These are phyloP conservation scores for Eleginops maclovinus DNA, from an alignment of 2,113 vertebrate genomes.

Conservation along the genomic window DNA sequence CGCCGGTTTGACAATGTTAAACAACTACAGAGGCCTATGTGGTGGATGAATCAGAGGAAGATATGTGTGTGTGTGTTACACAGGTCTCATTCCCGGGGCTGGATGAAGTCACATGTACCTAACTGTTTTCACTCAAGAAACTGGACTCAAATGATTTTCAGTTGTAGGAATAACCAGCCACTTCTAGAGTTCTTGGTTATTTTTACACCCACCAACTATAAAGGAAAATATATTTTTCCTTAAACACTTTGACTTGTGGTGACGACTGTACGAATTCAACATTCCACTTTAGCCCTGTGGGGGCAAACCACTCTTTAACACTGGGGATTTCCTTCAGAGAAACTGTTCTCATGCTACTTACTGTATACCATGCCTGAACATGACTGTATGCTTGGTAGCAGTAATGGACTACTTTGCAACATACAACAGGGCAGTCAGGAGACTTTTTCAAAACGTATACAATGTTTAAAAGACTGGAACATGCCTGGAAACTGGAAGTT, in stretches of 20 bases:
- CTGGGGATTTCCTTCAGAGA: slow-evolving; percentile 21
- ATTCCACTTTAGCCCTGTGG: slow-evolving; percentile 55
- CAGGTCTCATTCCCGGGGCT: background rate
- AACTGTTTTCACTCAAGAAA: background rate
- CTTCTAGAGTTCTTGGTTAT: background rate
- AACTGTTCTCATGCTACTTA: slow-evolving; percentile 6
- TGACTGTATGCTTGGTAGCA: background rate
- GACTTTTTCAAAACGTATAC: slow-evolving; percentile 29
- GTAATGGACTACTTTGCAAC: background rate
- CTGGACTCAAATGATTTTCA: background rate
- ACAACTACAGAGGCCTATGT: background rate
- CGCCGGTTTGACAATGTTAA: background rate
- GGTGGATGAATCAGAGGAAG: background rate
- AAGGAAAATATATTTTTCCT: background rate
- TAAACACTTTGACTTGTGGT: slow-evolving; percentile 6
- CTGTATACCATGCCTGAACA: slow-evolving; percentile 19
- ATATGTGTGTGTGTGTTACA: background rate
- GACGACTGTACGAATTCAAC: slow-evolving; percentile 60
- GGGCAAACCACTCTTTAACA: slow-evolving; percentile 1
- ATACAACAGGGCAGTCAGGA: background rate
- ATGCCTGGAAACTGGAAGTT: too few species aligned
- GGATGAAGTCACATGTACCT: background rate
- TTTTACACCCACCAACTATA: background rate
- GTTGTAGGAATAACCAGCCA: background rate
- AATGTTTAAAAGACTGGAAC: slow-evolving; percentile 13